Base-by-base conservation (phyloP, 2,797 vertebrate species). In the Coilia nasus region DNA sequence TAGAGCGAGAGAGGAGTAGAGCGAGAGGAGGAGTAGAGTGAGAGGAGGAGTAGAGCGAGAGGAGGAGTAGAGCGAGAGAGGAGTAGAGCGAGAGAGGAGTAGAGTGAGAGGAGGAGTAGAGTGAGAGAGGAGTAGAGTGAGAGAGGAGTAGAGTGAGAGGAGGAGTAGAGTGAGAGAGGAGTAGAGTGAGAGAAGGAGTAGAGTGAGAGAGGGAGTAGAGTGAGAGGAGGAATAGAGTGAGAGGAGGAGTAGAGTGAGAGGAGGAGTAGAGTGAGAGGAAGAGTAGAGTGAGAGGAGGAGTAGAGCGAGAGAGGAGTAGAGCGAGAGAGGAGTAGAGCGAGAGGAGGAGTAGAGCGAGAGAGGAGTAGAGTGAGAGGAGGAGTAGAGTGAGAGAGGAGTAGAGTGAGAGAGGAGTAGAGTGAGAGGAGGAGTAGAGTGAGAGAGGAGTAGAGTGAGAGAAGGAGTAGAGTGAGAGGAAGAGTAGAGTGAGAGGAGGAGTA, bases 1-100 rank as follows among this genome's bases (percentile, higher is more conserved):
- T 93, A 92, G 81, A 92, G 83, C 87, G 89, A 89, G 90, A 91
- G 83, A 88, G 91, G 91, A 92, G 89, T 90, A 93, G 89, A 91
- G 89, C 88, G 90, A 88, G 82, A 85, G 83, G 85, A 86, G 85
- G 89, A 87, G 87, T 64, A 31, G n/a, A 82, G 46, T 14, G 81
- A 50, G 57, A 92, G n/a, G 91, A 87, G 93, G 91, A 71, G 92
- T n/a, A 92, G 93, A 90, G 91, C 93, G 85, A 88, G 88, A 89
- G 90, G n/a, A 88, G 83, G 85, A 86, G 83, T 86, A 85, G 89
- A 87, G 87, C 91, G 87, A 91, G 83, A 93, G 89, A 85, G 87
- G 92, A 92, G 87, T 93, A 92, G 81, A 92, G 83, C 87, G 89
- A 89, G 90, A 91, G 83, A 88, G 91, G 91, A 92, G 89, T 90